Percentiles rank a stretch among this genome's conserved stretches.
These are phyloP conservation scores for Octomys mimax DNA, from an alignment of 2,797 vertebrate species.

Conservation along the genomic window DNA sequence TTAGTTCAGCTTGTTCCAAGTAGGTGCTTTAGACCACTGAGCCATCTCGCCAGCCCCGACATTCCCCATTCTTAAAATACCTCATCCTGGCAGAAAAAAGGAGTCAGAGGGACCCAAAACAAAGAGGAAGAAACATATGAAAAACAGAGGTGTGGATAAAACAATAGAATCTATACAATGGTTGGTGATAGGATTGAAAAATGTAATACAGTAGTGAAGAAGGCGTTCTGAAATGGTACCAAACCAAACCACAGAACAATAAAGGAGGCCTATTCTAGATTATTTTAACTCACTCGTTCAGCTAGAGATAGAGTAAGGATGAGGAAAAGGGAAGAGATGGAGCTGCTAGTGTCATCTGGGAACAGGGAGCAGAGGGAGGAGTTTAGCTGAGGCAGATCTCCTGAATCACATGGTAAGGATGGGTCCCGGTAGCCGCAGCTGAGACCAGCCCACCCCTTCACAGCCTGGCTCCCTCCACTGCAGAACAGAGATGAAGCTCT, in stretches of 20 bases:
- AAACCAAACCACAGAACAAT: not conserved
- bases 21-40: too few relatives aligned
- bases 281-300: not conserved
- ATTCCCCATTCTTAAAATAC: too few relatives aligned
- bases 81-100: not conserved
- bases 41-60: too few relatives aligned
- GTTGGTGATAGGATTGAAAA: too few relatives aligned
- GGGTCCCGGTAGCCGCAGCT: rapidly evolving
- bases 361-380: too few relatives aligned
- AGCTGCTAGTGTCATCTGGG: rapidly evolving
- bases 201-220: not conserved
- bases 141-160: rapidly evolving
- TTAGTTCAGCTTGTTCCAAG: too few relatives aligned
- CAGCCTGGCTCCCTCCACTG: not conserved
- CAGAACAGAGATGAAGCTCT: not conserved
- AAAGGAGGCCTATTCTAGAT: not conserved
- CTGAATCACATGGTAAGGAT: rapidly evolving
- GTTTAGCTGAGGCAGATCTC: too few relatives aligned
- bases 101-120: not conserved
- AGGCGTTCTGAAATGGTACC: not conserved
- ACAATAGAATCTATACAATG: not conserved
- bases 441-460: rapidly evolving
- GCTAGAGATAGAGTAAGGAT: not conserved
- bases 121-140: rapidly evolving
- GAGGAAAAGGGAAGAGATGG: too few relatives aligned